Evolutionary conservation across 2,113 vertebrate species (phyloP).

Genomic region (Myrmecobius fasciatus): DNA sequence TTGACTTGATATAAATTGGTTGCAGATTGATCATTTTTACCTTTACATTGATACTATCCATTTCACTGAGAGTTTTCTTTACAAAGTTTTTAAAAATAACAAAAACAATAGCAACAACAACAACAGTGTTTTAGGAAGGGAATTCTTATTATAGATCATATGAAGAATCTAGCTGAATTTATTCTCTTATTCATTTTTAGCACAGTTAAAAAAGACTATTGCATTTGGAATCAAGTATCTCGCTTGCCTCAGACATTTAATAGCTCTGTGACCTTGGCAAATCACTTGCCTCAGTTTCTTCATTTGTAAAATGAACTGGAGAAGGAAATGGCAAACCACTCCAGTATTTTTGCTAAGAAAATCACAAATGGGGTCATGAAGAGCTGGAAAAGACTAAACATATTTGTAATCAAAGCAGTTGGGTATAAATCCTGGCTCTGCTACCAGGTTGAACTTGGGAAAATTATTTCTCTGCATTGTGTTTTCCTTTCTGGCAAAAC

Average conservation of each 20-base stretch:
- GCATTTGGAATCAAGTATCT: neutral
- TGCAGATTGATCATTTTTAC: neutral
- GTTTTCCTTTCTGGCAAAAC: neutral
- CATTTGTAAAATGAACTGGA: neutral
- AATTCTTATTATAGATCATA: neutral
- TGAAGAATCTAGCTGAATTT: neutral
- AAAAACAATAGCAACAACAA: too few species aligned
- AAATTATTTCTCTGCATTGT: neutral
- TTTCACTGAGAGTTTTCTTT: neutral
- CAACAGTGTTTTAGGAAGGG: neutral
- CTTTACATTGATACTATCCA: neutral
- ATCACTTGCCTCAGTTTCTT: neutral
- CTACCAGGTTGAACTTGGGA: neutral
- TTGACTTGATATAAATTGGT: neutral
- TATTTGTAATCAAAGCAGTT: neutral
- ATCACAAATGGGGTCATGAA: neutral
- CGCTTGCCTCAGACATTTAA: neutral
- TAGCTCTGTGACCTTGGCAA: neutral
- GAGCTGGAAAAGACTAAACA: neutral
- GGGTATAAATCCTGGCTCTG: neutral
- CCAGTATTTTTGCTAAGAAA: neutral
- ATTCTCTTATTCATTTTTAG: neutral
- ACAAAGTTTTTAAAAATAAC: neutral
- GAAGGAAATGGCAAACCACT: neutral
- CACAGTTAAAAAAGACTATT: neutral